Evolutionary conservation across 2,113 vertebrate species (phyloP).

Genomic region (Puma concolor): DNA sequence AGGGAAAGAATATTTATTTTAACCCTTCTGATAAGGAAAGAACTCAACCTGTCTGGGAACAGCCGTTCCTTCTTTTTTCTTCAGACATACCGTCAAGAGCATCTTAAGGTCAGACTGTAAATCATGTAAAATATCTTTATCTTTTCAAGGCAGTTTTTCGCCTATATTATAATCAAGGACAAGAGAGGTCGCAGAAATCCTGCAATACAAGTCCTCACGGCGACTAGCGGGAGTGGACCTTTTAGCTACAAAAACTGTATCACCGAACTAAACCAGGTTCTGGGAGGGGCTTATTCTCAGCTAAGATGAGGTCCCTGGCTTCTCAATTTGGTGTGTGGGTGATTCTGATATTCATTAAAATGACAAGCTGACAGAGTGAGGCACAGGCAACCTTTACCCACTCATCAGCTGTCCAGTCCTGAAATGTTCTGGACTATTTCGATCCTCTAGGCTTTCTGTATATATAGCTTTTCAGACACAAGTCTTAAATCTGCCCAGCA

Average conservation of each 20-base stretch:
- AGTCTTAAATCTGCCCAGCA: slow-evolving; percentile 19
- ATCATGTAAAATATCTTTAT: slow-evolving; percentile 83
- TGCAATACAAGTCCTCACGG: background rate
- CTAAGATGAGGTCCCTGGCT: background rate
- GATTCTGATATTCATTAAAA: slow-evolving; percentile 68
- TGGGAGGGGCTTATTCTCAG: background rate
- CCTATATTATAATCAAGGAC: slow-evolving; percentile 76
- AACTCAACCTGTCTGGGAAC: slow-evolving; percentile 67
- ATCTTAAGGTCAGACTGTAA: slow-evolving; percentile 85
- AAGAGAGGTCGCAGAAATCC: slow-evolving; percentile 56
- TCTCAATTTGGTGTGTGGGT: background rate
- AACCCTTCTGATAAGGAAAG: slow-evolving; percentile 84
- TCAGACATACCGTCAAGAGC: slow-evolving; percentile 72
- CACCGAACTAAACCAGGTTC: background rate
- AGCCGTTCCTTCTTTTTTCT: slow-evolving; percentile 75
- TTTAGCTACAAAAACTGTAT: background rate
- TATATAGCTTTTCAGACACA: slow-evolving; percentile 58
- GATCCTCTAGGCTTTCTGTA: slow-evolving; percentile 44
- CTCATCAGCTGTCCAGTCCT: slow-evolving; percentile 56
- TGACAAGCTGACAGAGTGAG: slow-evolving; percentile 51
- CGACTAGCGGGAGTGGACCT: background rate
- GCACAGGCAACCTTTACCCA: slow-evolving; percentile 60
- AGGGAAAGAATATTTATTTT: slow-evolving; percentile 80
- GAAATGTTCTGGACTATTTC: slow-evolving; percentile 55
- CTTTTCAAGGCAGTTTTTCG: slow-evolving; percentile 66